phyloP scores from a whole-genome alignment of 2,888 invertebrate species.

The Laspeyria flexula region DNA sequence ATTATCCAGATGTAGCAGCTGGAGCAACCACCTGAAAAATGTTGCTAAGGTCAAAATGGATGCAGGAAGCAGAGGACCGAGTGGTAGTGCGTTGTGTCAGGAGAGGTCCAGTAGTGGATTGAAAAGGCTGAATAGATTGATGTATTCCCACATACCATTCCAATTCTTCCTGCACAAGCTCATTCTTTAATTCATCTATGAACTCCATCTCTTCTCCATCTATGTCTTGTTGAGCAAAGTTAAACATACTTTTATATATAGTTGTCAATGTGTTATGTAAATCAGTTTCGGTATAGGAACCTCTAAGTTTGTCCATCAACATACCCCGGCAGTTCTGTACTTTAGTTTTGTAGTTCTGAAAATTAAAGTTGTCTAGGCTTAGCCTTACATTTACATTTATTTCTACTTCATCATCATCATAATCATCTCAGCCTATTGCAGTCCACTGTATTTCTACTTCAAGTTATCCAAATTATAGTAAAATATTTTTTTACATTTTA shows the following conservation, averaged over 20 bases:
- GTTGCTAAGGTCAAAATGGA: too few species aligned
- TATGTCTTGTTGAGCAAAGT: constrained; percentile 47
- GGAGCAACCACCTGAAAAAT: too few species aligned
- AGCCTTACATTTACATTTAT: too few species aligned
- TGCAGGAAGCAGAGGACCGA: too few species aligned
- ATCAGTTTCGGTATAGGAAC: constrained; percentile 55
- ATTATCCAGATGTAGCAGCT: too few species aligned
- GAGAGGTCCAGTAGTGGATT: too few species aligned
- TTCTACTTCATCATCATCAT: too few species aligned
- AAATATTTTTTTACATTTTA: too few species aligned
- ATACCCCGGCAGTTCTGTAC: constrained; percentile 71
- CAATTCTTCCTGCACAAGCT: constrained; percentile 76
- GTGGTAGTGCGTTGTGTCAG: too few species aligned
- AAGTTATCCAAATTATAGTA: neutral
- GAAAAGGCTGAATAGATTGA: too few species aligned
- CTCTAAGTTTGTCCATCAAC: constrained; percentile 70
- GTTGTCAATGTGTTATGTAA: constrained; percentile 63
- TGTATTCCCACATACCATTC: constrained; percentile 71
- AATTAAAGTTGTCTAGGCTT: constrained; percentile 16
- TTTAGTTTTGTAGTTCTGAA: constrained; percentile 74
- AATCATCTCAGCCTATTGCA: too few species aligned
- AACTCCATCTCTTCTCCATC: constrained; percentile 68
- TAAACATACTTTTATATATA: constrained; percentile 70
- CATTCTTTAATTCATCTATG: constrained; percentile 69
- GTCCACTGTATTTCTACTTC: too few species aligned